phyloP scores from a whole-genome alignment of 1,140 invertebrate genomes.

The Panagrolaimus sp. region DNA sequence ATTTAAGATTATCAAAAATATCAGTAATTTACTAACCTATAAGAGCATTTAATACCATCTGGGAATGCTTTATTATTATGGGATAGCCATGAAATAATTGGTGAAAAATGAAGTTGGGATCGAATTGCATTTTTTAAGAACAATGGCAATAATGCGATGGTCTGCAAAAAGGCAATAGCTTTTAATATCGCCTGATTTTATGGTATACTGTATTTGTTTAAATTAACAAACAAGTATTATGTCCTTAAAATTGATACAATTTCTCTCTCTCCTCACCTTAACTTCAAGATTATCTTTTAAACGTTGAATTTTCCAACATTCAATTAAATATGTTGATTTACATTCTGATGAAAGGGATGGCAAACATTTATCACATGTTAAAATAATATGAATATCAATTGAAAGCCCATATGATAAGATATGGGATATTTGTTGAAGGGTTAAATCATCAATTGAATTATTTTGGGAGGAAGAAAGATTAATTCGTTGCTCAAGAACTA shows the following conservation, averaged over 20 bases:
- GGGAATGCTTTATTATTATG: slow-evolving; percentile 60
- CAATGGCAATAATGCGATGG: slow-evolving; percentile 36
- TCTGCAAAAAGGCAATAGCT: slow-evolving; percentile 11
- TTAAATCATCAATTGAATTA: no score
- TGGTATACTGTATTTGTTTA: no score
- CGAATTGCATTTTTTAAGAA: slow-evolving; percentile 79
- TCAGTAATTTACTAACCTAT: background rate
- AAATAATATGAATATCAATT: no score
- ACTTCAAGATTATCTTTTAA: slow-evolving; percentile 8
- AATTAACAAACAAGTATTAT: no score
- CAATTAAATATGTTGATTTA: slow-evolving; percentile 6
- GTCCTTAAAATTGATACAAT: no score
- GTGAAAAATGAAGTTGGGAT: slow-evolving; percentile 90
- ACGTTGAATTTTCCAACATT: slow-evolving; percentile 23
- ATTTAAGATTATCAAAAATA: background rate
- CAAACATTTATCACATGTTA: no score
- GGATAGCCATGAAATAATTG: slow-evolving; percentile 80
- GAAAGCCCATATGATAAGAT: no score
- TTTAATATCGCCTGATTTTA: slow-evolving; percentile 26
- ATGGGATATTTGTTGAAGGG: no score
- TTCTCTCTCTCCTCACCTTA: slow-evolving; percentile 21
- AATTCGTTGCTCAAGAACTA: no score
- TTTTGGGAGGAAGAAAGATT: no score
- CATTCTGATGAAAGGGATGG: background rate
- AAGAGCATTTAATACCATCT: slow-evolving; percentile 42